Base-by-base conservation (phyloP, 2,888 invertebrate genomes). In the Troilus luridus region DNA sequence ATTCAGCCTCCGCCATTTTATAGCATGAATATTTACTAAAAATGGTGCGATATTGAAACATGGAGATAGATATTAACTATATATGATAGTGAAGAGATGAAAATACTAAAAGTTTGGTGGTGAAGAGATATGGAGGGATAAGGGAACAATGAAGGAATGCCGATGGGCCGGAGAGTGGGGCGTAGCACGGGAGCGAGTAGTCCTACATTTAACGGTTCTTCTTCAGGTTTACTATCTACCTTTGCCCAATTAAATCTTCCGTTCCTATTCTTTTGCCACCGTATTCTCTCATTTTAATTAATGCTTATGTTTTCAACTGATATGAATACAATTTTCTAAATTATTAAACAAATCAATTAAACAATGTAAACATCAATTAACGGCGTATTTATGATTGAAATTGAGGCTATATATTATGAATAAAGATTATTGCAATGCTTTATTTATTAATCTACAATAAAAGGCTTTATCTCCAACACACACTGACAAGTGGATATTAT, bases 111-210 rank as follows among this genome's bases (percentile, higher is more conserved):
- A 77, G 17, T 41, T 41, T 5, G 41, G 41, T 77, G 41, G 27
- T 77, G 41, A 77, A 77, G 72, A 77, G 72, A 77, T 77, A 27
- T 11, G 24, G 72, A 72, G 72, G 56, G 56, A 41, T n/a, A 14
- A 10, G 27, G 27, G 88, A 62, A 88, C 88, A 88, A 88, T 88
- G 88, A 60, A 88, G 88, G 58, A 88, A 88, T 88, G 88, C 60
- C 21, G 88, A 58, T 21, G 27, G 62, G 24, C 2, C 24, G 60
- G 88, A 17, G 27, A 88, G 88, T 56, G 85, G 56, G 85, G 85
- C 85, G 85, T 85, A 85, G 85, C 21, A 58, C 85, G 85, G 85
- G 85, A 85, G 85, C 85, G n/a, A 10, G 19, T 1, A 56, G 56
- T 85, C 58, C 85, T 85, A 85, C 85, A 85, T 85, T 85, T 85